These are phyloP conservation scores for Eremobia ochroleuca DNA, from an alignment of 2,888 invertebrate species.

Conservation along the genomic window DNA sequence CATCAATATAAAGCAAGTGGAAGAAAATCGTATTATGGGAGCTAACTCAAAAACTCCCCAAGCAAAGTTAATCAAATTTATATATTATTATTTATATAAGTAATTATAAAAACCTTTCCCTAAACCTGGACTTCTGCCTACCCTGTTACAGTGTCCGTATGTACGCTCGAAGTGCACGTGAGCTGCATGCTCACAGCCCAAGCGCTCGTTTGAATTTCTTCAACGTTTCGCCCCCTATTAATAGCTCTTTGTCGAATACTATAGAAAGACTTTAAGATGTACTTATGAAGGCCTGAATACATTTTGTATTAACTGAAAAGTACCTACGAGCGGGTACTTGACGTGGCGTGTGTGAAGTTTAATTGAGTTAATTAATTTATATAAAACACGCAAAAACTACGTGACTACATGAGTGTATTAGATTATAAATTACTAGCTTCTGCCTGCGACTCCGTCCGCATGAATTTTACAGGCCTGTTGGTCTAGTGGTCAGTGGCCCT, in stretches of 20 bases:
- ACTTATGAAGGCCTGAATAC: conserved; percentile 27
- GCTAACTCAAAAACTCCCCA: too few relatives aligned
- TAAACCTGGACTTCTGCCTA: conserved; percentile 42
- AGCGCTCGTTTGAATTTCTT: conserved; percentile 78
- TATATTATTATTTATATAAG: too few relatives aligned
- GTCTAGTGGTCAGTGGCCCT: too few relatives aligned
- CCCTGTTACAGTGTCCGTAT: conserved; percentile 36
- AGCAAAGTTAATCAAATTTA: too few relatives aligned
- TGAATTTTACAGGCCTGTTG: too few relatives aligned
- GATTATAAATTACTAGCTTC: neutral
- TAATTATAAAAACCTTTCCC: neutral
- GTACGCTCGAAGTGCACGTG: conserved; percentile 72
- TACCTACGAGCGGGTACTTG: conserved; percentile 25
- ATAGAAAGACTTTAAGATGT: conserved; percentile 47
- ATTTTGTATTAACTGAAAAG: conserved; percentile 50
- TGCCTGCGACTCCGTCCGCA: neutral
- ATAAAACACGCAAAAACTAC: conserved; percentile 63
- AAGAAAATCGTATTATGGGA: too few relatives aligned
- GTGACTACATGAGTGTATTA: conserved; percentile 29
- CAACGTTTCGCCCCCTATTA: conserved; percentile 77
- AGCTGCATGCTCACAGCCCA: conserved; percentile 73
- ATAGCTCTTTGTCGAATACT: conserved; percentile 72
- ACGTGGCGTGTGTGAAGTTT: conserved; percentile 58
- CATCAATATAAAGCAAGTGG: too few relatives aligned
- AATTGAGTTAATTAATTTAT: conserved; percentile 66